These are phyloP conservation scores for Agrochola lota DNA, from an alignment of 2,888 invertebrate species.

Conservation along the genomic window DNA sequence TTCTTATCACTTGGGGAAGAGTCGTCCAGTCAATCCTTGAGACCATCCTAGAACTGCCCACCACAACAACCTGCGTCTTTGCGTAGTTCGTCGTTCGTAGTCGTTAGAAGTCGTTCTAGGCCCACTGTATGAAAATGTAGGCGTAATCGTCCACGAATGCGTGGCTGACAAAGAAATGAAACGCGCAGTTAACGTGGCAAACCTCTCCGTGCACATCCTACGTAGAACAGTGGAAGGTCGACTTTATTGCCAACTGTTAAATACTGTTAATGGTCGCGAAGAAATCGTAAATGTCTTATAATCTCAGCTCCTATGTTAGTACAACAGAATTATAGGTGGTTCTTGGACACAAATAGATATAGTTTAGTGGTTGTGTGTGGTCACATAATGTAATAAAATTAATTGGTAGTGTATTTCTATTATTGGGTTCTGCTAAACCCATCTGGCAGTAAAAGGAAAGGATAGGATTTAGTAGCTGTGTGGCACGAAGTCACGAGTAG, in stretches of 20 bases:
- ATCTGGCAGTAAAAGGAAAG: constrained; percentile 11
- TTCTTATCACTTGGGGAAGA: no score
- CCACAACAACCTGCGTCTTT: no score
- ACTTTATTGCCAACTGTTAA: constrained; percentile 38
- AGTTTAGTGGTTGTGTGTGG: constrained; percentile 39
- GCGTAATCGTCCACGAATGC: no score
- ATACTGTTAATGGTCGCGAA: constrained; percentile 46
- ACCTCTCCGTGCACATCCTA: neutral
- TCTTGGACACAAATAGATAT: constrained; percentile 27
- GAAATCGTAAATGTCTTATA: constrained; percentile 61
- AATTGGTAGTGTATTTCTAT: constrained; percentile 29
- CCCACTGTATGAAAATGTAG: neutral
- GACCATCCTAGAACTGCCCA: no score
- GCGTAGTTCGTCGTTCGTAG: no score
- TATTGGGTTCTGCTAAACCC: constrained; percentile 2
- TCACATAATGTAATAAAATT: constrained; percentile 26
- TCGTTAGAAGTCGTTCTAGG: neutral
- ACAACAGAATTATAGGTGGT: constrained; percentile 29
- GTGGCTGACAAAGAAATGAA: neutral
- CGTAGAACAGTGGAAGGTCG: neutral
- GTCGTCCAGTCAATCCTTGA: no score
- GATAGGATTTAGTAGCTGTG: neutral
- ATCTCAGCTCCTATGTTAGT: constrained; percentile 46
- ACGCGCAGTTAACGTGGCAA: neutral
- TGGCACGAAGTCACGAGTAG: neutral